Percentiles rank a stretch among this genome's conserved stretches.
These are phyloP conservation scores for Thereva unica DNA, from an alignment of 2,888 invertebrate genomes.

Conservation along the genomic window DNA sequence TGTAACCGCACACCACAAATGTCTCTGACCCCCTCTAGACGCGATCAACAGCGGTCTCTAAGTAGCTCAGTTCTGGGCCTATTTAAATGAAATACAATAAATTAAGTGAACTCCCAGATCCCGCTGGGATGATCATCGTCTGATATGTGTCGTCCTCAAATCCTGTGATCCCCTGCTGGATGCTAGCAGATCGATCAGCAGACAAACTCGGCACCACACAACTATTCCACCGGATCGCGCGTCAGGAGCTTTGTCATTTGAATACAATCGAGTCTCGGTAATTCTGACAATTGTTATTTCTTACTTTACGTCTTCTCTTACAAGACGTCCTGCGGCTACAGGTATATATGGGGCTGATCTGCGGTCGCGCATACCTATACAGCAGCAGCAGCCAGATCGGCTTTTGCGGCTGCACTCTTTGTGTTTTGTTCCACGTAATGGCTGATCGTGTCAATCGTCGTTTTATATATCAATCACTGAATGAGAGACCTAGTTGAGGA, in stretches of 20 bases:
- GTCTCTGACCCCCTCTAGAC: too few species aligned
- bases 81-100: conserved; percentile 29
- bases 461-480: conserved; percentile 30
- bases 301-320: conserved; percentile 3
- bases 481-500: background rate
- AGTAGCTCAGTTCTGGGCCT: conserved; percentile 1
- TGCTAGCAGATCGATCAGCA: conserved; percentile 5
- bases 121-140: conserved; percentile 24
- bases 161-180: background rate
- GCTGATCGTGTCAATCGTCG: conserved; percentile 16
- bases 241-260: conserved; percentile 32
- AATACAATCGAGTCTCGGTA: conserved; percentile 30
- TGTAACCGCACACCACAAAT: too few species aligned
- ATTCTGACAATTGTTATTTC: conserved; percentile 34
- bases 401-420: conserved; percentile 5
- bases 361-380: background rate
- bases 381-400: background rate
- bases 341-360: too few species aligned
- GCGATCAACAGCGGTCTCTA: background rate
- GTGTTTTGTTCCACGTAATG: conserved; percentile 3
- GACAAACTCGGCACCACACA: conserved; percentile 2
- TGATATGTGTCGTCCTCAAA: conserved; percentile 16
- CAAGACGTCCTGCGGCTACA: too few species aligned
- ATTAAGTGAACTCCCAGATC: conserved; percentile 15
- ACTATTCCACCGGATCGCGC: conserved; percentile 18